Evolutionary conservation across 2,888 invertebrate species (phyloP).

Genomic region (Endotricha flammealis): DNA sequence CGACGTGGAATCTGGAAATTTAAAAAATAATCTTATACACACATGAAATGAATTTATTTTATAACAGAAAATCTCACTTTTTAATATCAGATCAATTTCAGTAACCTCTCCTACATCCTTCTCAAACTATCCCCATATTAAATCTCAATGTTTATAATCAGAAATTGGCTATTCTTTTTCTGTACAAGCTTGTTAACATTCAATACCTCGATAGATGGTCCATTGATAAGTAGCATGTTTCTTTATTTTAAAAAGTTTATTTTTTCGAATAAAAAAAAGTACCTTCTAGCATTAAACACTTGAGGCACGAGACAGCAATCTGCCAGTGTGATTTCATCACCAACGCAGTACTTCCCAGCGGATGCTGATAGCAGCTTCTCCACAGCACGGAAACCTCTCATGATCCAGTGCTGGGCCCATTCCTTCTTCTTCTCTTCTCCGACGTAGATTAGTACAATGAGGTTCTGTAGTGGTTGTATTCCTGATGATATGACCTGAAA

Average conservation of each 20-base stretch:
- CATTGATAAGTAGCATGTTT: no score
- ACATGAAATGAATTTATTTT: no score
- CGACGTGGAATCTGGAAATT: constrained; percentile 89
- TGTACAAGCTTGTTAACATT: no score
- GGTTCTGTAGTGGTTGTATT: constrained; percentile 97
- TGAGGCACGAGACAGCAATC: constrained; percentile 98
- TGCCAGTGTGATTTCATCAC: constrained; percentile 95
- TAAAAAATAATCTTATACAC: no score
- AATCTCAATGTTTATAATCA: no score
- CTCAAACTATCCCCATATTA: no score
- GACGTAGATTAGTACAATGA: constrained; percentile 90
- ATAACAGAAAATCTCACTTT: no score
- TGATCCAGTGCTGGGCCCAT: constrained; percentile 97
- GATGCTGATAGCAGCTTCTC: constrained; percentile 90
- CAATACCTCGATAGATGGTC: no score
- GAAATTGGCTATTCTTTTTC: no score
- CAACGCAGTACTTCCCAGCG: constrained; percentile 95
- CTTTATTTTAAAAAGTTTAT: no score
- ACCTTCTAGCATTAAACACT: constrained; percentile 95
- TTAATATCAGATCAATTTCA: no score
- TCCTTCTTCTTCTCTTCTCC: constrained; percentile 93
- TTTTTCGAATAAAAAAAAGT: constrained; percentile 18
- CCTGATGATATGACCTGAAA: constrained; percentile 89
- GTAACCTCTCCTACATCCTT: no score
- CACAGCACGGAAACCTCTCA: constrained; percentile 91